Evolutionary conservation across 2,888 invertebrate species (phyloP).

Genomic region (Harpagoxenus sublaevis): DNA sequence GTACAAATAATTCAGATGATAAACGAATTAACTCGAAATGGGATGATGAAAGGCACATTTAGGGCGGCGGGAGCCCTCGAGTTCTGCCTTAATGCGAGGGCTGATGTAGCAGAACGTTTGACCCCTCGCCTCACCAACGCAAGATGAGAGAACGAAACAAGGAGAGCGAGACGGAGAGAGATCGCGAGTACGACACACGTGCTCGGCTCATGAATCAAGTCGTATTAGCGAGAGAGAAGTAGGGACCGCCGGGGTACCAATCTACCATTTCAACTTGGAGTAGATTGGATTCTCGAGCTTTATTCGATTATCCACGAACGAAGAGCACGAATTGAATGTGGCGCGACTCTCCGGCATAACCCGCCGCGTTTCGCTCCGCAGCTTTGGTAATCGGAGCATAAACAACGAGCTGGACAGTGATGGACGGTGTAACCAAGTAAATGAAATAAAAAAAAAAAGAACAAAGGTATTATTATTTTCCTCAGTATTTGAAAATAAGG

Average conservation of each 20-base stretch:
- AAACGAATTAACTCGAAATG: conserved; percentile 85
- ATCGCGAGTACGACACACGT: conserved; percentile 75
- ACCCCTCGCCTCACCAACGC: conserved; percentile 79
- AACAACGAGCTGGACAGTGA: conserved; percentile 28
- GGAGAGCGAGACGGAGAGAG: conserved; percentile 54
- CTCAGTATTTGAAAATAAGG: not conserved
- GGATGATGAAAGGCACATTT: conserved; percentile 86
- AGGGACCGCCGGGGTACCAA: conserved; percentile 81
- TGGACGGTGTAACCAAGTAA: not conserved
- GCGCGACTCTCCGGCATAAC: conserved; percentile 38
- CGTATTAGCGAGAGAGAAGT: conserved; percentile 81
- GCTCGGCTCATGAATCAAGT: conserved; percentile 86
- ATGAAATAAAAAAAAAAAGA: conserved; percentile 9
- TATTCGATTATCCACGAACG: conserved; percentile 85
- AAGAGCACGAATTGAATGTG: conserved; percentile 56
- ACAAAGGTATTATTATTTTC: not conserved
- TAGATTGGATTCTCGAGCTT: conserved; percentile 85
- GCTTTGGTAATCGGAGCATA: conserved; percentile 28
- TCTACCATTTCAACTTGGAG: conserved; percentile 83
- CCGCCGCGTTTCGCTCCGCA: conserved; percentile 41
- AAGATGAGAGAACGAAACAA: conserved; percentile 57
- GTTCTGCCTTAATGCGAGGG: conserved; percentile 75
- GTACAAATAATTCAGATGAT: conserved; percentile 84
- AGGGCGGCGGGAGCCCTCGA: conserved; percentile 74
- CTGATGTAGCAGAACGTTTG: conserved; percentile 83